These are phyloP conservation scores for Rhinoptilus africanus DNA, from an alignment of 2,113 vertebrate species.

Conservation along the genomic window DNA sequence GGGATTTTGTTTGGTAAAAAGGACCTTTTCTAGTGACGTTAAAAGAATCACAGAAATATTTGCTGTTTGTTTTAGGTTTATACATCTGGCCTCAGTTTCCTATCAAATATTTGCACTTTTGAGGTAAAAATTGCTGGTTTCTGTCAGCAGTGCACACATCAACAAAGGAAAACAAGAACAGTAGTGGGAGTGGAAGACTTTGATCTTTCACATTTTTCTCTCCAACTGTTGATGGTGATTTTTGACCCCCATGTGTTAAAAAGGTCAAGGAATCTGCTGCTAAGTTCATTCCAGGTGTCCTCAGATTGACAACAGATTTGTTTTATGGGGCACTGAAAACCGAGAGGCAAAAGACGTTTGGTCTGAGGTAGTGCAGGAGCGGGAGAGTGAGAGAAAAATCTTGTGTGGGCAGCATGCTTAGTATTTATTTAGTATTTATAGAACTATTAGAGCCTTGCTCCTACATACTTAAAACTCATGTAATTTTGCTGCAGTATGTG, in stretches of 20 bases:
- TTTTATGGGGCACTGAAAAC: slow-evolving; percentile 18
- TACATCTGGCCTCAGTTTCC: slow-evolving; percentile 61
- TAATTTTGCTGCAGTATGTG: neutral
- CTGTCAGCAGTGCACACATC: slow-evolving; percentile 32
- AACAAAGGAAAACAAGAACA: slow-evolving; percentile 60
- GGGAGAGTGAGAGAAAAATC: neutral
- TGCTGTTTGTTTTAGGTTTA: slow-evolving; percentile 55
- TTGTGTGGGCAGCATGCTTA: neutral
- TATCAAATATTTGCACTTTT: slow-evolving; percentile 63
- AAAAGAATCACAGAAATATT: slow-evolving; percentile 40
- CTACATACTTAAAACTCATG: neutral
- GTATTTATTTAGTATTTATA: neutral
- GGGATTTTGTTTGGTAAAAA: slow-evolving; percentile 35
- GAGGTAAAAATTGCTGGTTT: slow-evolving; percentile 50
- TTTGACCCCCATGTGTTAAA: slow-evolving; percentile 39
- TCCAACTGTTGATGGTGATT: slow-evolving; percentile 24
- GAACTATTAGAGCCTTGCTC: neutral
- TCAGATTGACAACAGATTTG: slow-evolving; percentile 47
- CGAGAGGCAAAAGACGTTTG: neutral
- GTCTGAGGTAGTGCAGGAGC: neutral
- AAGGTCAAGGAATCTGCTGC: slow-evolving; percentile 34
- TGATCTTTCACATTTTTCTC: slow-evolving; percentile 60
- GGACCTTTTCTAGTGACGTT: slow-evolving; percentile 17
- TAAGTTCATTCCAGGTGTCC: slow-evolving; percentile 50
- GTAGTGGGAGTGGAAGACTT: slow-evolving; percentile 54